phyloP scores from a whole-genome alignment of 2,113 vertebrate species.

The Connochaetes taurinus region DNA sequence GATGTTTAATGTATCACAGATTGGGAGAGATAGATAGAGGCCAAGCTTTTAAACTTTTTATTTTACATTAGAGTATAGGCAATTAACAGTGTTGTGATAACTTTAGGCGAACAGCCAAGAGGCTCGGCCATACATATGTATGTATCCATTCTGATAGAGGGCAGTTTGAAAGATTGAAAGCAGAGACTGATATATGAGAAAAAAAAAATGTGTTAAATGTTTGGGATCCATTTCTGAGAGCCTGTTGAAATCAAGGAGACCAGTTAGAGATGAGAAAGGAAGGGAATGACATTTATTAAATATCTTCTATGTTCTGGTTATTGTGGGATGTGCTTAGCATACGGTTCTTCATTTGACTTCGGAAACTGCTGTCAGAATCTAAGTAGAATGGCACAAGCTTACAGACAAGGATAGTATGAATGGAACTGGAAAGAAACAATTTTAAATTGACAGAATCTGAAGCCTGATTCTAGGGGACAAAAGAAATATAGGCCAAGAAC shows the following conservation, averaged over 20 bases:
- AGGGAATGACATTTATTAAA: neutral
- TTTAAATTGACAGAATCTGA: neutral
- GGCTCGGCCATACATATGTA: neutral
- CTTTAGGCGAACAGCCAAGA: neutral
- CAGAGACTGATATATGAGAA: neutral
- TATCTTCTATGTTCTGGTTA: neutral
- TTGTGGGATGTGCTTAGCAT: neutral
- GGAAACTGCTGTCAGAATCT: neutral
- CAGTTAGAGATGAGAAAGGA: neutral
- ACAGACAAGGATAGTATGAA: neutral
- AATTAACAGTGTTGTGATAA: neutral
- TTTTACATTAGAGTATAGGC: neutral
- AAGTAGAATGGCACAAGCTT: neutral
- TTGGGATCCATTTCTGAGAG: neutral
- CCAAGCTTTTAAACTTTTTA: neutral
- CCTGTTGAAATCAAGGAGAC: neutral
- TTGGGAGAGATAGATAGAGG: neutral
- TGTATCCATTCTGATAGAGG: neutral
- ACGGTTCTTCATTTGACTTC: neutral
- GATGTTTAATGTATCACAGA: neutral
- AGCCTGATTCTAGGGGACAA: neutral
- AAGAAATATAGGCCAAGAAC: neutral
- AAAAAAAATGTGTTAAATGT: neutral
- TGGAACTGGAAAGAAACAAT: neutral
- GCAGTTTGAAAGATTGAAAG: neutral